A percentile compares a stretch with the other conserved stretches of the same genome.
Conservation (phyloP, 2,113 vertebrate genomes). For the Illadopsis cleaveri region DNA sequence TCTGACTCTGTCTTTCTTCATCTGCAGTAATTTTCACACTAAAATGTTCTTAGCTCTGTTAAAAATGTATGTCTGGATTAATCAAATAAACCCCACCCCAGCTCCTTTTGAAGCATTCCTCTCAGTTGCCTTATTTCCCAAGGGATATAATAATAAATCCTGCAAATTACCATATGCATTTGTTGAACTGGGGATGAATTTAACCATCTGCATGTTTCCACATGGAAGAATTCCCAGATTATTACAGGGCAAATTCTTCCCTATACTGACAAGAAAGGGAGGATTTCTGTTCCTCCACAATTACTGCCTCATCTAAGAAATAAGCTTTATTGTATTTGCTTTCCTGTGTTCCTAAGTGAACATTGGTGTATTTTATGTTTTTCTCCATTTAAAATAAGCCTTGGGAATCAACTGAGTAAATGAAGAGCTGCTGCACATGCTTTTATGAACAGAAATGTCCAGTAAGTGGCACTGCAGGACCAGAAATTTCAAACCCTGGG, state of each 20-base stretch:
- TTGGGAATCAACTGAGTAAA: neutral
- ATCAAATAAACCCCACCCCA: neutral
- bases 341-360: neutral
- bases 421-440: neutral
- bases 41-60: neutral
- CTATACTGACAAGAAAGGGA: neutral
- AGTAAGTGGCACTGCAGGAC: slow-evolving; percentile 66
- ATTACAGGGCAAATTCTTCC: neutral
- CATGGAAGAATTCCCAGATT: neutral
- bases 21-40: neutral
- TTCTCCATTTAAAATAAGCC: neutral
- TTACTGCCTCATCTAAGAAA: neutral
- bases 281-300: neutral
- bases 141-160: neutral
- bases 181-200: neutral
- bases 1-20: neutral
- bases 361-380: neutral
- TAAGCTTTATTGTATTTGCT: neutral
- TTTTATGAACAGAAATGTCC: neutral
- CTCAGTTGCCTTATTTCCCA: neutral
- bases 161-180: neutral
- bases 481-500: neutral
- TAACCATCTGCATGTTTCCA: neutral
- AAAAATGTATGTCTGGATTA: neutral
- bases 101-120: neutral